Evolutionary conservation across 2,113 vertebrate genomes (phyloP), one percentile per base, ranked within the genome.

Genomic region (Ovis canadensis): DNA sequence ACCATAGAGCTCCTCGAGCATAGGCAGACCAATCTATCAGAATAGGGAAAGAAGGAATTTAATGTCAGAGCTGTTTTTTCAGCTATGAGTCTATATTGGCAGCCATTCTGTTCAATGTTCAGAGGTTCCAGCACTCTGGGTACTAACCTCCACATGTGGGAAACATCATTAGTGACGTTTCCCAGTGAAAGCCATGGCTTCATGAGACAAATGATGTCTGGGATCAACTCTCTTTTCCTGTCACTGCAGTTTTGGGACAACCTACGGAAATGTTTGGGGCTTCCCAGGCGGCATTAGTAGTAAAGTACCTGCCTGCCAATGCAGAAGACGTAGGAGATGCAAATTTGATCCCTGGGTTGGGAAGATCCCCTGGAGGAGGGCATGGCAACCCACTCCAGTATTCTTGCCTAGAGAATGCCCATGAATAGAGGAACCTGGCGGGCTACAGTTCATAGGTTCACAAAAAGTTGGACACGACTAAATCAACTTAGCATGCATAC

Each of bases 121-220:
- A 92, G 60, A 74, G 1, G 16, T 78, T 50, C 97, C 97, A 97
- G 95, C 12, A 0, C 67, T 94, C 93, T 77, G 36, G 19, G 52
- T 55, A 52, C 95, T 67, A 81, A 85, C 25, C 15, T 96, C 98
- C 96, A 94, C 55, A 81, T 8, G 50, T 71, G 87, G 88, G 91
- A 91, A 74, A 97, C 98, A 98, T 97, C 31, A 93, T 94, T 96
- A 96, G 84, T 94, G 97, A 98, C 90, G 74, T 94, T 97, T 98
- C 94, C 67, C 94, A 80, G 25, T 81, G 95, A 98, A 98, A 98
- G 93, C 27, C 93, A 89, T 33, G 2, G 50, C 15, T 97, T 98
- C 96, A 40, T 80, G 57, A 82, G 45, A 91, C 96, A 95, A 84
- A 92, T 88, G 81, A 98, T 94, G 94, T 40, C 97, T 62, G 11